Base-by-base conservation (phyloP, 2,797 vertebrate species). In the Xenopus petersii region DNA sequence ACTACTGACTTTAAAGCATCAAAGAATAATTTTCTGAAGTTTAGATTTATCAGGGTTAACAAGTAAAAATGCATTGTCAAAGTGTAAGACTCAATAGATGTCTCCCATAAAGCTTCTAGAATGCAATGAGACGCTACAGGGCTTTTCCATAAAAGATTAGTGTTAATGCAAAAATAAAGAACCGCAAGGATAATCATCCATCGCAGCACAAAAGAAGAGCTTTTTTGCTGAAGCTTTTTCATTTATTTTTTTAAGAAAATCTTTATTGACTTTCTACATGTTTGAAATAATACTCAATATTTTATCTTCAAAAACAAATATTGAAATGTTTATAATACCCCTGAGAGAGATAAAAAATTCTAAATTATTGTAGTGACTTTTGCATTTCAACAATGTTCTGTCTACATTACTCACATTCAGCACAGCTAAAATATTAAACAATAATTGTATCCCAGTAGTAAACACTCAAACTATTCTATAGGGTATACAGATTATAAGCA, bases 11-110 rank as follows among this genome's bases (percentile, higher is more conserved):
- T 4, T 17, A 56, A 15, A 17, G 15, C 13, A 15, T 8, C 7
- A n/a, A 16, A 56, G 4, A 56, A 2, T 5, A 16, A 17, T 56
- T 91, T 91, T 84, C 86, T 91, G 93, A 92, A 94, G 93, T 91
- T 89, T 85, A 90, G 92, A 95, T 94, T 91, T 93, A 95, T 94
- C 90, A 89, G 88, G 84, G 86, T 89, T 94, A 94, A 94, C 94
- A 94, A 94, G 91, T 92, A 93, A 90, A 42, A 91, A 93, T 94
- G 92, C 95, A 94, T 95, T 93, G 89, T 90, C 85, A 36, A 84
- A 84, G 87, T 89, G 86, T 89, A 89, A 89, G 87, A 90, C 95
- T 95, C 94, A 89, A 97, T 95, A 94, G 83, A 89, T 90, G 93
- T 92, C 91, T 93, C 86, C 89, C 86, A 88, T 84, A 91, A 89